A percentile compares a stretch with the other conserved stretches of the same genome.
phyloP scores from a whole-genome alignment of 1,140 invertebrate genomes.

The Caenorhabditis latens region DNA sequence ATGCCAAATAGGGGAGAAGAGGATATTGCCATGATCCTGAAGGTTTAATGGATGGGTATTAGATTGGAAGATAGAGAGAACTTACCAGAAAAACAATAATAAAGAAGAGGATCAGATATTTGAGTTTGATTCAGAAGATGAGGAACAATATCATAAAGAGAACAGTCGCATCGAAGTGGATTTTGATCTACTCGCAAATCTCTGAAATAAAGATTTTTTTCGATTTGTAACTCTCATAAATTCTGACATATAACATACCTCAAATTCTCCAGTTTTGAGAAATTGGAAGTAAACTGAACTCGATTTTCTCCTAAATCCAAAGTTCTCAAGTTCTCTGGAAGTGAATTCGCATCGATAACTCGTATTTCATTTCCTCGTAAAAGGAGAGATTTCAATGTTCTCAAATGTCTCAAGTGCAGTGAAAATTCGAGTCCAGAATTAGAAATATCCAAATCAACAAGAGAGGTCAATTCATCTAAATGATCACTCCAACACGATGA shows the following conservation, averaged over 20 bases:
- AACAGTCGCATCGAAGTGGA: slow-evolving; percentile 59
- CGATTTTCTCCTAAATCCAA: slow-evolving; percentile 65
- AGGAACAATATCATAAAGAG: slow-evolving; percentile 59
- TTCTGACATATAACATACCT: neutral
- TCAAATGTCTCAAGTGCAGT: slow-evolving; percentile 56
- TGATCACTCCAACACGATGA: slow-evolving; percentile 61
- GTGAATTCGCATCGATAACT: slow-evolving; percentile 48
- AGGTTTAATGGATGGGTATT: neutral
- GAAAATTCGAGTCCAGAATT: slow-evolving; percentile 54
- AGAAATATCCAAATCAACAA: slow-evolving; percentile 64
- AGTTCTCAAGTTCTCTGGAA: slow-evolving; percentile 59
- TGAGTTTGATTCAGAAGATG: slow-evolving; percentile 65
- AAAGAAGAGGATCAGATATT: slow-evolving; percentile 61
- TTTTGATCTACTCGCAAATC: slow-evolving; percentile 58
- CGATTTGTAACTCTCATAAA: neutral
- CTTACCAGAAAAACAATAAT: slow-evolving; percentile 62
- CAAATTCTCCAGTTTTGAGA: slow-evolving; percentile 44
- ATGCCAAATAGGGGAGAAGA: slow-evolving; percentile 63
- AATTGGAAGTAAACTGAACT: slow-evolving; percentile 64
- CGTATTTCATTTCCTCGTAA: slow-evolving; percentile 57
- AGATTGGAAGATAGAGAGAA: neutral
- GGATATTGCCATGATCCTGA: slow-evolving; percentile 64
- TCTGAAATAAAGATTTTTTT: neutral
- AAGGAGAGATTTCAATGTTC: slow-evolving; percentile 54
- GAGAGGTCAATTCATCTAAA: slow-evolving; percentile 56